A percentile compares a stretch with the other conserved stretches of the same genome.
phyloP scores from a whole-genome alignment of 2,888 invertebrate species.

The Hylaea fasciaria region DNA sequence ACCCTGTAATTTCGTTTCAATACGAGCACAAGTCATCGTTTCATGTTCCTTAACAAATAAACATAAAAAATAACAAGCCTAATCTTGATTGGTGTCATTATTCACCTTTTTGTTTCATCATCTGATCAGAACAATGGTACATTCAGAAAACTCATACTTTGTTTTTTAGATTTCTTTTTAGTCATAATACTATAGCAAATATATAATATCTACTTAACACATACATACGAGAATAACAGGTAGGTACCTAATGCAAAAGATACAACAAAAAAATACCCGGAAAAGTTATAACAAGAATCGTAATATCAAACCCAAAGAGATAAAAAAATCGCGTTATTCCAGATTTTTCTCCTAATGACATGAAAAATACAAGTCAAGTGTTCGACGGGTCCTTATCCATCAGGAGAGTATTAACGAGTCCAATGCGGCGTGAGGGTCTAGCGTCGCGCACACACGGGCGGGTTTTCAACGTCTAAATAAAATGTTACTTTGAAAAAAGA shows the following conservation, averaged over 20 bases:
- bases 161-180: too few relatives aligned
- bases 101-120: too few relatives aligned
- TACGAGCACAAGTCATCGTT: too few relatives aligned
- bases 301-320: slow-evolving; percentile 7
- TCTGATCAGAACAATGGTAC: too few relatives aligned
- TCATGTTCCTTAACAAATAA: too few relatives aligned
- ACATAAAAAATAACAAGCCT: too few relatives aligned
- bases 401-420: slow-evolving; percentile 51
- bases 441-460: slow-evolving; percentile 4
- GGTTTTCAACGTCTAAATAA: not conserved
- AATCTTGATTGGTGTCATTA: too few relatives aligned
- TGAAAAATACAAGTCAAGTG: slow-evolving; percentile 41
- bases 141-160: too few relatives aligned
- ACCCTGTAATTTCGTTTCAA: too few relatives aligned
- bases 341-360: slow-evolving; percentile 40
- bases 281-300: not conserved
- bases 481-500: too few relatives aligned
- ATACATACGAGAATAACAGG: not conserved
- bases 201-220: not conserved
- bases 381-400: slow-evolving; percentile 37
- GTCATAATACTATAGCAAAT: not conserved
- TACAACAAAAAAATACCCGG: not conserved
- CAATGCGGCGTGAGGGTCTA: slow-evolving; percentile 51
- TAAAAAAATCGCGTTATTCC: slow-evolving; percentile 22
- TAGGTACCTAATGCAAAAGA: not conserved